phyloP scores from a whole-genome alignment of 1,140 invertebrate genomes.

The Drosophila nikananu region DNA sequence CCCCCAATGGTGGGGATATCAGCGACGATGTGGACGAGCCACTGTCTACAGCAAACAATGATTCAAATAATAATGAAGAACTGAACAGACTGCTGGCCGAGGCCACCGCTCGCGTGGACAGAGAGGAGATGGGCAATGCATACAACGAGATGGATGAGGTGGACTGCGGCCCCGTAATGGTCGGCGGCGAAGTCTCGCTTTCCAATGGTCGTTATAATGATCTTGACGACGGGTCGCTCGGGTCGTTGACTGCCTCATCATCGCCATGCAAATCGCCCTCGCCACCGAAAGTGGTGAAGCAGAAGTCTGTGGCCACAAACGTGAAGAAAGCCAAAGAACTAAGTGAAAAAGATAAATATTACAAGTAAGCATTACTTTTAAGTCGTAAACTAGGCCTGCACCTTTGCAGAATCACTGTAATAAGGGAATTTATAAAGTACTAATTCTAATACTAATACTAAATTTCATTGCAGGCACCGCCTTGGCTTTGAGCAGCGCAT shows the following conservation, averaged over 20 bases:
- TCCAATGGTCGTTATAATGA: slow-evolving; percentile 38
- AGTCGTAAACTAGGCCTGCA: background rate
- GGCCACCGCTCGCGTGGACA: background rate
- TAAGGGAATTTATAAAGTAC: no score
- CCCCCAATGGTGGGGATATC: background rate
- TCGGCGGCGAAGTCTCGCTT: slow-evolving; percentile 44
- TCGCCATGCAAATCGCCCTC: background rate
- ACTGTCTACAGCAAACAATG: background rate
- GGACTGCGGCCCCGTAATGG: slow-evolving; percentile 44
- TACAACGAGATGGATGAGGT: slow-evolving; percentile 23
- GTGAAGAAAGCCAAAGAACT: slow-evolving; percentile 17
- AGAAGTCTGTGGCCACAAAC: background rate
- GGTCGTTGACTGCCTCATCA: background rate
- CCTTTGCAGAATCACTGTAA: no score
- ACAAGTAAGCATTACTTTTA: slow-evolving; percentile 27
- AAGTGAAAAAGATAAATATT: slow-evolving; percentile 64
- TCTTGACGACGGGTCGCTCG: background rate
- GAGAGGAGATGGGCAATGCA: slow-evolving; percentile 1
- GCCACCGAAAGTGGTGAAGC: background rate
- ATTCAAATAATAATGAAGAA: slow-evolving; percentile 21
- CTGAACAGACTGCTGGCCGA: slow-evolving; percentile 32
- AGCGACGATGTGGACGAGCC: slow-evolving; percentile 22
- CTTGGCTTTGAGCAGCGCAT: slow-evolving; percentile 69
- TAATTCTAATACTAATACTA: background rate
- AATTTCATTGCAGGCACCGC: slow-evolving; percentile 55